A percentile compares a stretch with the other conserved stretches of the same genome.
phyloP scores from a whole-genome alignment of 2,888 invertebrate species.

The Rhogogaster chlorosoma region DNA sequence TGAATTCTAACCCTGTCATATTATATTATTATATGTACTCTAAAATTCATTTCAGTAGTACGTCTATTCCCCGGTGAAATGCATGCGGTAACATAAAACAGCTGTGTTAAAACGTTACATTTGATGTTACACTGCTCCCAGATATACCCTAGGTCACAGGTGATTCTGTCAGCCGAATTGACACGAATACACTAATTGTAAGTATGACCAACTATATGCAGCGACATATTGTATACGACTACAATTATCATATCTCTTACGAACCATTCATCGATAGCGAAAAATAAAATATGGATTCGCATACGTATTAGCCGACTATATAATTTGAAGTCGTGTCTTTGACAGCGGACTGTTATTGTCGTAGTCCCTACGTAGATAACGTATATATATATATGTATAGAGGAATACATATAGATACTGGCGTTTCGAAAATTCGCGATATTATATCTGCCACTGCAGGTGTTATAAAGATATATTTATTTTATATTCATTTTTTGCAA shows the following conservation, averaged over 20 bases:
- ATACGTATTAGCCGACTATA: background rate
- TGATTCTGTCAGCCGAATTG: background rate
- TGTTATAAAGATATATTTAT: too few relatives aligned
- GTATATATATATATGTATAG: too few relatives aligned
- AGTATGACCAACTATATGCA: background rate
- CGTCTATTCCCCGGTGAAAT: background rate
- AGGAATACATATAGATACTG: too few relatives aligned
- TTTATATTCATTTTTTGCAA: too few relatives aligned
- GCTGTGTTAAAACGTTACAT: background rate
- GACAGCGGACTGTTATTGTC: background rate
- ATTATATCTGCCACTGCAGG: too few relatives aligned
- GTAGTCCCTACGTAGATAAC: background rate
- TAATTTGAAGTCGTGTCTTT: background rate
- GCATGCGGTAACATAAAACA: background rate
- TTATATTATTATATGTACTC: slow-evolving; percentile 53
- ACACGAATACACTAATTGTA: background rate
- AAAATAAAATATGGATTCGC: background rate
- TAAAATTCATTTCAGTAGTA: background rate
- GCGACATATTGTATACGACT: background rate
- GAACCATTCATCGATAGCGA: background rate
- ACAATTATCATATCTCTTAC: background rate
- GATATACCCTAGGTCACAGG: background rate
- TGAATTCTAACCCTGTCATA: slow-evolving; percentile 76
- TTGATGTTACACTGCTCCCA: background rate
- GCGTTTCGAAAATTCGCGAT: background rate